Percentiles rank a stretch among this genome's conserved stretches.
Conservation (phyloP, 2,888 invertebrate species). For the Nasonia oneida region DNA sequence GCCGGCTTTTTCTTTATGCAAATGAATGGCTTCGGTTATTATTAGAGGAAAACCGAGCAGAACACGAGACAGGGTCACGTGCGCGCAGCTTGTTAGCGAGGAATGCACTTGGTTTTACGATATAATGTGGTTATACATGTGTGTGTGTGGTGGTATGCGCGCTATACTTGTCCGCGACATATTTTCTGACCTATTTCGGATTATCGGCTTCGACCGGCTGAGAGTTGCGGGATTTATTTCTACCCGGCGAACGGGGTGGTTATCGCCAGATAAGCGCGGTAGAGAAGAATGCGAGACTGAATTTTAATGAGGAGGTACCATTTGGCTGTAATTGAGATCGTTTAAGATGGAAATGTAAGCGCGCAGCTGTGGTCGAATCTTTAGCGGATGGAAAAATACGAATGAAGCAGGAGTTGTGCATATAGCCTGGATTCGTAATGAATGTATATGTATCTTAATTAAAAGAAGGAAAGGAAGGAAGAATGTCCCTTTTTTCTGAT, state of each 20-base stretch:
- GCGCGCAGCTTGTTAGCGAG: conserved; percentile 49
- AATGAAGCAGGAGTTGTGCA: background rate
- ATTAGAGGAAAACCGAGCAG: conserved; percentile 30
- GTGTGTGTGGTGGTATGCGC: background rate
- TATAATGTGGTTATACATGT: background rate
- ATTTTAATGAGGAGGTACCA: background rate
- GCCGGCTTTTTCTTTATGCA: conserved; percentile 49
- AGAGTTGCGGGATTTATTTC: background rate
- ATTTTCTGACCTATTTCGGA: conserved; percentile 40
- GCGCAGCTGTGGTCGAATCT: background rate
- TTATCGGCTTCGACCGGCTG: background rate
- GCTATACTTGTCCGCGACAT: background rate
- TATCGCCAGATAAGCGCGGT: background rate
- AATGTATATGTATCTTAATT: background rate
- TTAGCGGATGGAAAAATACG: no score
- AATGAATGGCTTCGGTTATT: conserved; percentile 46
- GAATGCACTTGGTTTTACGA: conserved; percentile 48
- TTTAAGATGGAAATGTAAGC: background rate
- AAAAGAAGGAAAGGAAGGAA: background rate
- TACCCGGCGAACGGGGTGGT: background rate
- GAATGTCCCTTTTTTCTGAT: background rate
- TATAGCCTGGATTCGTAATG: background rate
- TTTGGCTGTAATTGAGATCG: background rate
- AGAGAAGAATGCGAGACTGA: background rate
- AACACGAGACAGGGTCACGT: conserved; percentile 12